These are phyloP conservation scores for Euphydryas editha DNA, from an alignment of 2,888 invertebrate genomes.

Conservation along the genomic window DNA sequence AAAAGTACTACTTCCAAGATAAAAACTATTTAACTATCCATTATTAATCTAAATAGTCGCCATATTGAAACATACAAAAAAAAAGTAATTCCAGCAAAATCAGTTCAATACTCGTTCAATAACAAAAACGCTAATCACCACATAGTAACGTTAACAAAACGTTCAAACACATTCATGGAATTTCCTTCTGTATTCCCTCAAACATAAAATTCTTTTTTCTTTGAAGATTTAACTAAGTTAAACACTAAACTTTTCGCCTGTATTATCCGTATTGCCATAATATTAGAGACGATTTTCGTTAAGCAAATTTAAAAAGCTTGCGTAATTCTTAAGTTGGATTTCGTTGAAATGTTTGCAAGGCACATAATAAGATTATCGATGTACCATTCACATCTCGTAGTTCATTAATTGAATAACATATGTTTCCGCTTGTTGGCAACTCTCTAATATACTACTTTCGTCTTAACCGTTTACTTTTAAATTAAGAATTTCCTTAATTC, in stretches of 20 bases:
- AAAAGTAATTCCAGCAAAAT: slow-evolving; percentile 19
- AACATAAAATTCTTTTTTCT: neutral
- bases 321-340: neutral
- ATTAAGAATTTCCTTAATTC: neutral
- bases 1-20: neutral
- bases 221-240: neutral
- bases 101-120: slow-evolving; percentile 19
- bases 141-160: slow-evolving; percentile 10
- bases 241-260: neutral
- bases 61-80: slow-evolving; percentile 3
- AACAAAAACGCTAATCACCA: slow-evolving; percentile 31
- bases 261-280: neutral
- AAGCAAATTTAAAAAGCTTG: neutral
- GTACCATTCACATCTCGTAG: slow-evolving; percentile 20
- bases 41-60: neutral
- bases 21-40: neutral
- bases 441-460: neutral
- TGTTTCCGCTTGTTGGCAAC: neutral
- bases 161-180: neutral
- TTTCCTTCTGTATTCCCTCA: neutral
- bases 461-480: neutral
- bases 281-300: neutral
- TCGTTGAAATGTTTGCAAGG: slow-evolving; percentile 9
- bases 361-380: slow-evolving; percentile 12
- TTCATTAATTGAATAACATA: slow-evolving; percentile 18